phyloP scores from a whole-genome alignment of 1,140 invertebrate species.

The Brachionus angularis region DNA sequence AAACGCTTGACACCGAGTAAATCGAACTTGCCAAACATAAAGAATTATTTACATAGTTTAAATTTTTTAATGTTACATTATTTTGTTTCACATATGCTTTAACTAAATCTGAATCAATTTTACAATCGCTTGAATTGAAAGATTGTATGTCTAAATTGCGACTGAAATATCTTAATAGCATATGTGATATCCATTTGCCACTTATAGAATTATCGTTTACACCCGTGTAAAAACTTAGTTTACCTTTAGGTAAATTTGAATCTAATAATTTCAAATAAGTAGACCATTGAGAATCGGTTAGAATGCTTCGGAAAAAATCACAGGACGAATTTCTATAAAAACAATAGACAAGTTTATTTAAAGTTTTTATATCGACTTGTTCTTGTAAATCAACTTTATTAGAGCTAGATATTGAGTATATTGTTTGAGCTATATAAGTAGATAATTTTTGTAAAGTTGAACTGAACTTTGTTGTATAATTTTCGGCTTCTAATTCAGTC shows the following conservation, averaged over 20 bases:
- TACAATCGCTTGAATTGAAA: neutral
- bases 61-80: slow-evolving; percentile 25
- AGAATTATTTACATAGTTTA: slow-evolving; percentile 8
- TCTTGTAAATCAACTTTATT: slow-evolving; percentile 1
- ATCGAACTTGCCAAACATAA: slow-evolving; percentile 23
- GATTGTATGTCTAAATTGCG: slow-evolving; percentile 18
- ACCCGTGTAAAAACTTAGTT: slow-evolving; percentile 36
- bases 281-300: slow-evolving; percentile 9
- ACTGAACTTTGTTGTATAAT: slow-evolving; percentile 13
- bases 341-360: slow-evolving; percentile 30
- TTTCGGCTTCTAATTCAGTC: slow-evolving; percentile 1
- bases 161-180: slow-evolving; percentile 36
- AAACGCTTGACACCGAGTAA: slow-evolving; percentile 14
- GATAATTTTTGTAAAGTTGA: neutral
- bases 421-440: slow-evolving; percentile 20
- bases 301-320: slow-evolving; percentile 25
- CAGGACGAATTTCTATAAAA: slow-evolving; percentile 33
- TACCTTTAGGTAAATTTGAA: slow-evolving; percentile 31
- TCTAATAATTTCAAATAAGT: slow-evolving; percentile 2
- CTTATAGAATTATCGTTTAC: slow-evolving; percentile 37
- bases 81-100: slow-evolving; percentile 24
- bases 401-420: neutral
- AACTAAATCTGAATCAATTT: slow-evolving; percentile 10
- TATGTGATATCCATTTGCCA: slow-evolving; percentile 29
- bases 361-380: slow-evolving; percentile 1